phyloP scores from a whole-genome alignment of 2,113 vertebrate species.

The Clupea harengus region DNA sequence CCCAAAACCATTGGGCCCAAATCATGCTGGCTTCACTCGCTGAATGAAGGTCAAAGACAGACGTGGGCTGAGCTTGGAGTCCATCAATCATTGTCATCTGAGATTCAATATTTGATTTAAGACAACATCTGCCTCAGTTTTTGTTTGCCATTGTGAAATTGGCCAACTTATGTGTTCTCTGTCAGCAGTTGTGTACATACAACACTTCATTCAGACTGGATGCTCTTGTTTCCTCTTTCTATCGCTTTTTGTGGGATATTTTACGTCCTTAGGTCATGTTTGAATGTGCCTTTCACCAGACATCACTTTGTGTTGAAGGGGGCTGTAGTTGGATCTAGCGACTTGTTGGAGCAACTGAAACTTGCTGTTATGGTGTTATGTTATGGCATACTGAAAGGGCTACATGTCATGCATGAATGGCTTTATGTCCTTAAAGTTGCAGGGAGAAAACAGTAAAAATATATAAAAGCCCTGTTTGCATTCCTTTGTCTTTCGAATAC shows the following conservation, averaged over 20 bases:
- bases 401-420: background rate
- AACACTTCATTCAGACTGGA: background rate
- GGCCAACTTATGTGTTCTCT: background rate
- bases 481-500: background rate
- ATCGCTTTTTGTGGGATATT: background rate
- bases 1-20: background rate
- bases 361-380: background rate
- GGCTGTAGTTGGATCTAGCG: background rate
- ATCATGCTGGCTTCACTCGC: background rate
- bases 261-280: background rate
- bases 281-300: conserved; percentile 1
- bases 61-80: background rate
- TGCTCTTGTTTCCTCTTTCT: background rate
- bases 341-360: background rate
- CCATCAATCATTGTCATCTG: background rate
- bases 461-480: background rate
- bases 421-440: background rate
- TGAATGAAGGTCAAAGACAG: background rate
- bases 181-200: background rate
- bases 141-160: background rate
- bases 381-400: background rate
- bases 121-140: background rate
- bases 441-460: background rate
- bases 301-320: background rate
- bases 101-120: background rate